Evolutionary conservation across 2,888 invertebrate species (phyloP).

Genomic region (Phortica magna): DNA sequence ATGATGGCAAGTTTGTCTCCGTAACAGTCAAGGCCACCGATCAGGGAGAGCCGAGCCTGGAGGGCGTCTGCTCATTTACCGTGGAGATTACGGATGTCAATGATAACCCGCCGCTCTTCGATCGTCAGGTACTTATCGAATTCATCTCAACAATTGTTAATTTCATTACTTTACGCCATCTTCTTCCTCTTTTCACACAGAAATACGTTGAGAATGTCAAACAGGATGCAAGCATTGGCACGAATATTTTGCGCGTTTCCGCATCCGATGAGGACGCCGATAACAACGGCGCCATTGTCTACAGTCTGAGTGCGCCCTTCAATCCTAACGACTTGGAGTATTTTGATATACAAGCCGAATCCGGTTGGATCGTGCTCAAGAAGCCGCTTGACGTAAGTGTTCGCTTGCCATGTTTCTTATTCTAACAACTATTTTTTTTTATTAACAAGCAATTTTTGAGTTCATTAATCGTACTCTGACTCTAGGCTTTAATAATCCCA

Average conservation of each 20-base stretch:
- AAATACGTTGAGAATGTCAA: slow-evolving; percentile 98
- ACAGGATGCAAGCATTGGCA: slow-evolving; percentile 97
- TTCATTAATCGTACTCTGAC: slow-evolving; percentile 22
- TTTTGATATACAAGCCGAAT: slow-evolving; percentile 97
- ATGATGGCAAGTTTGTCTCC: slow-evolving; percentile 97
- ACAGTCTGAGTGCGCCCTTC: slow-evolving; percentile 92
- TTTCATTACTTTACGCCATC: too few species aligned
- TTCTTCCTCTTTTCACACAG: slow-evolving; percentile 79
- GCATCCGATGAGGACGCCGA: slow-evolving; percentile 98
- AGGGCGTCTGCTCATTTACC: slow-evolving; percentile 98
- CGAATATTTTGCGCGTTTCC: slow-evolving; percentile 95
- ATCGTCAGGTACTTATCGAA: slow-evolving; percentile 87
- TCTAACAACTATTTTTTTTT: slow-evolving; percentile 17
- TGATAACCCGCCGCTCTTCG: slow-evolving; percentile 96
- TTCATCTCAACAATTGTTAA: not conserved
- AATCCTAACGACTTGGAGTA: slow-evolving; percentile 94
- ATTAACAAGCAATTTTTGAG: slow-evolving; percentile 25
- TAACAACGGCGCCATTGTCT: slow-evolving; percentile 96
- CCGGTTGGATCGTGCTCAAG: slow-evolving; percentile 97
- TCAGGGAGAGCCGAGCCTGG: slow-evolving; percentile 97
- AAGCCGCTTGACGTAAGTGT: slow-evolving; percentile 98
- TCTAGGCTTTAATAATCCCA: slow-evolving; percentile 10
- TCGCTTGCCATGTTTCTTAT: slow-evolving; percentile 52
- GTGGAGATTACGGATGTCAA: slow-evolving; percentile 99
- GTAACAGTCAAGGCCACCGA: slow-evolving; percentile 99